Percentiles rank a stretch among this genome's conserved stretches.
Evolutionary conservation across 2,113 vertebrate species (phyloP).

Genomic region (Aspiorhynchus laticeps): DNA sequence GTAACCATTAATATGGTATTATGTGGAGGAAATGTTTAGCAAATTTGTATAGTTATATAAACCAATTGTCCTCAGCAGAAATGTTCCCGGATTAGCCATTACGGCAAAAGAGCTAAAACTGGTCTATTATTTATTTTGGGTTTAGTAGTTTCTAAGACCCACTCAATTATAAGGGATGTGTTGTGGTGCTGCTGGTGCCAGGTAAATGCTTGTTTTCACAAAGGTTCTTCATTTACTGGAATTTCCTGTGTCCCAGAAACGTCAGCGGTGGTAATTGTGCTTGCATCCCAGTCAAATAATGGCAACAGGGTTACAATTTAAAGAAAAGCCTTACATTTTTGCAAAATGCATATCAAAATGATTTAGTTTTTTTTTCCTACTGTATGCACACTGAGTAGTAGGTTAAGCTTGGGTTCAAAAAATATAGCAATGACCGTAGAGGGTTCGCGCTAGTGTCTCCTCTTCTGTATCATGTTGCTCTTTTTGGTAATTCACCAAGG

Average conservation of each 20-base stretch:
- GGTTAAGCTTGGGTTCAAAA: neutral
- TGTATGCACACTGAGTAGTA: neutral
- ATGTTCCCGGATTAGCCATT: constrained; percentile 2
- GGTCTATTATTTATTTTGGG: constrained; percentile 53
- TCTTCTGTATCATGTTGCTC: constrained; percentile 11
- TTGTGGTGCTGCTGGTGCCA: constrained; percentile 21
- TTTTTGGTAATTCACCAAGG: constrained; percentile 32
- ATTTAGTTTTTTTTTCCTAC: neutral
- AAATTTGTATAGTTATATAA: neutral
- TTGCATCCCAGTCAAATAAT: constrained; percentile 40
- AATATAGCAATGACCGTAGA: neutral
- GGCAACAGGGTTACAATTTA: constrained; percentile 12
- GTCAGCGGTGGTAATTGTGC: constrained; percentile 63
- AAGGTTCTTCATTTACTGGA: constrained; percentile 35
- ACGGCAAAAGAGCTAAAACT: constrained; percentile 33
- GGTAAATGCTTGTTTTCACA: constrained; percentile 63
- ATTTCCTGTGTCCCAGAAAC: constrained; percentile 69
- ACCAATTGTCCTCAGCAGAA: neutral
- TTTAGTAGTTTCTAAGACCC: neutral
- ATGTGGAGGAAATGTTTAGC: neutral
- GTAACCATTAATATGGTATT: neutral
- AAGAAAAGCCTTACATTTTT: neutral
- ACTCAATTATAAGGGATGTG: neutral
- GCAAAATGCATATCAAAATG: constrained; percentile 3
- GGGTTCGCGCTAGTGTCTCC: neutral